These are phyloP conservation scores for Leptinotarsa undecemlineata DNA, from an alignment of 1,140 invertebrate genomes.

Conservation along the genomic window DNA sequence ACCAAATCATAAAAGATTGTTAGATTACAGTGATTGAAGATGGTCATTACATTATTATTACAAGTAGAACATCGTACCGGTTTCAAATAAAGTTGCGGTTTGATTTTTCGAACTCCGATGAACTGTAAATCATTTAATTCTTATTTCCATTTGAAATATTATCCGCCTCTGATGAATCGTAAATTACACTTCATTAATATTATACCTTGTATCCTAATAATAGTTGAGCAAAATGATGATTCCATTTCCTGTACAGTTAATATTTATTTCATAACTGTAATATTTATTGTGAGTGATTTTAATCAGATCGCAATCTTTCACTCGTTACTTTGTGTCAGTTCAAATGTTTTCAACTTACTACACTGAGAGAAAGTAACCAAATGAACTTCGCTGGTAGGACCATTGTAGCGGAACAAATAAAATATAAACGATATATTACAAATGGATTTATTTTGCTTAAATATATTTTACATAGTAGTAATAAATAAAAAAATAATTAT, in stretches of 20 bases:
- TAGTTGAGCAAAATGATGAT: conserved; percentile 6
- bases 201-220: conserved; percentile 8
- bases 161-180: conserved; percentile 7
- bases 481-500: too few relatives aligned
- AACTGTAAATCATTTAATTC: conserved; percentile 1
- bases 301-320: neutral
- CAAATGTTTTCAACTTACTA: too few relatives aligned
- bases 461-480: too few relatives aligned
- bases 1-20: neutral
- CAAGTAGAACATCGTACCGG: conserved; percentile 4
- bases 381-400: too few relatives aligned
- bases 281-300: conserved; percentile 6
- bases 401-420: too few relatives aligned
- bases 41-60: neutral
- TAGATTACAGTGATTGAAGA: neutral
- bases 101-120: neutral
- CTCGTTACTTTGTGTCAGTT: too few relatives aligned
- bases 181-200: conserved; percentile 2
- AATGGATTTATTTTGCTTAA: too few relatives aligned
- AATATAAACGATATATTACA: too few relatives aligned
- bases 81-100: neutral
- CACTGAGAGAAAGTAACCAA: too few relatives aligned
- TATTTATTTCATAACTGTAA: conserved; percentile 8
- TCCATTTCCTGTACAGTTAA: neutral
- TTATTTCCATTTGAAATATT: conserved; percentile 9